Percentiles rank a stretch among this genome's conserved stretches.
phyloP scores from a whole-genome alignment of 2,797 vertebrate species.

The Odontamblyopus lacepedii region DNA sequence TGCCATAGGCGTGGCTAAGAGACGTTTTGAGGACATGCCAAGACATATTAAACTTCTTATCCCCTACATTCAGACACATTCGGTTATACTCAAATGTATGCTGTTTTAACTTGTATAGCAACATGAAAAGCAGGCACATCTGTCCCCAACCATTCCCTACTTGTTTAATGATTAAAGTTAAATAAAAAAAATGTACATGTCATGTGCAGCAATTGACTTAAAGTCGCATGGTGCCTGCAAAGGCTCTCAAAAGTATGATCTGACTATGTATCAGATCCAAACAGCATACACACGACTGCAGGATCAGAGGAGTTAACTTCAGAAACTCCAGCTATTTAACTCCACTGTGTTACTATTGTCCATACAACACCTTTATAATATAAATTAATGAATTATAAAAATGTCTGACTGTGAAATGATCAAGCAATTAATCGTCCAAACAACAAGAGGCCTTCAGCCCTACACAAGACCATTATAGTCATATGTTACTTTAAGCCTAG shows the following conservation, averaged over 20 bases:
- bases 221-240: not conserved
- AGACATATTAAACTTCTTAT: constrained; percentile 71
- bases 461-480: not conserved
- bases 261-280: not conserved
- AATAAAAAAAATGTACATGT: not conserved
- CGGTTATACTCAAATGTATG: constrained; percentile 31
- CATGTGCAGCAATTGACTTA: not conserved
- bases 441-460: not conserved
- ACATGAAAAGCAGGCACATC: constrained; percentile 1
- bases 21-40: constrained; percentile 79
- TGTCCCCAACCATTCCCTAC: not conserved
- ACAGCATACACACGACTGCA: not conserved
- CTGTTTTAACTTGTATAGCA: constrained; percentile 25
- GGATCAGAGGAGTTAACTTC: not conserved
- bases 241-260: not conserved
- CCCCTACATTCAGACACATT: constrained; percentile 63
- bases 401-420: not conserved
- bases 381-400: not conserved
- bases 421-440: not conserved
- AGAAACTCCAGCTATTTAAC: not conserved
- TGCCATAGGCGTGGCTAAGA: constrained; percentile 69
- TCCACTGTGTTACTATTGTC: not conserved
- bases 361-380: not conserved
- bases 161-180: not conserved
- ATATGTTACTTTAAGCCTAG: constrained; percentile 5